Conservation (phyloP, 2,888 invertebrate genomes). For the Plagodis dolabraria region DNA sequence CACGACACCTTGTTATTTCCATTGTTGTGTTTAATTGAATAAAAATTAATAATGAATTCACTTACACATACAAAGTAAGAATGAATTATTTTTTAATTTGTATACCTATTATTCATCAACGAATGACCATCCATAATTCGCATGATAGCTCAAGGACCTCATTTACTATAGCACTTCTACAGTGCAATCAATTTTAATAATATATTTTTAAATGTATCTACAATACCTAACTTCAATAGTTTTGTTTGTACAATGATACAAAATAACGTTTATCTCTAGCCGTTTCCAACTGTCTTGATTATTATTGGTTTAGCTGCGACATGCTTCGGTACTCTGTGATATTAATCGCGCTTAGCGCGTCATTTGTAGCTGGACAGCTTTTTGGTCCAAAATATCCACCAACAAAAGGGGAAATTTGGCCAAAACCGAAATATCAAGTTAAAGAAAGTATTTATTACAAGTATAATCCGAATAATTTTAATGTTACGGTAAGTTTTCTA, state of each 20-base stretch:
- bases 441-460: slow-evolving; percentile 8
- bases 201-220: too few relatives aligned
- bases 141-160: too few relatives aligned
- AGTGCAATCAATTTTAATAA: too few relatives aligned
- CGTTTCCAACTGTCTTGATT: slow-evolving; percentile 1
- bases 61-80: too few relatives aligned
- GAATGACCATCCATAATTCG: too few relatives aligned
- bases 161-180: too few relatives aligned
- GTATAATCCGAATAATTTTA: slow-evolving; percentile 6
- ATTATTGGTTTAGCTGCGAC: slow-evolving; percentile 8
- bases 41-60: too few relatives aligned
- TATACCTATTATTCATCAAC: too few relatives aligned
- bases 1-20: too few relatives aligned
- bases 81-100: too few relatives aligned
- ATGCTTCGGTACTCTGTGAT: slow-evolving; percentile 11
- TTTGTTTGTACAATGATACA: not conserved
- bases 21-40: too few relatives aligned
- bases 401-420: slow-evolving; percentile 10
- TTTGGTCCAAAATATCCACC: slow-evolving; percentile 15
- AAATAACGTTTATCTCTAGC: not conserved
- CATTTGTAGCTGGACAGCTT: not conserved
- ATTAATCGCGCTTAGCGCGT: slow-evolving; percentile 1
- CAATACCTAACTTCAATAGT: too few relatives aligned
- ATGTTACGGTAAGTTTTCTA: slow-evolving; percentile 9
- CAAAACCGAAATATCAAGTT: slow-evolving; percentile 9